Conservation (phyloP, 1,140 invertebrate species). For the Eriocheir sinensis region DNA sequence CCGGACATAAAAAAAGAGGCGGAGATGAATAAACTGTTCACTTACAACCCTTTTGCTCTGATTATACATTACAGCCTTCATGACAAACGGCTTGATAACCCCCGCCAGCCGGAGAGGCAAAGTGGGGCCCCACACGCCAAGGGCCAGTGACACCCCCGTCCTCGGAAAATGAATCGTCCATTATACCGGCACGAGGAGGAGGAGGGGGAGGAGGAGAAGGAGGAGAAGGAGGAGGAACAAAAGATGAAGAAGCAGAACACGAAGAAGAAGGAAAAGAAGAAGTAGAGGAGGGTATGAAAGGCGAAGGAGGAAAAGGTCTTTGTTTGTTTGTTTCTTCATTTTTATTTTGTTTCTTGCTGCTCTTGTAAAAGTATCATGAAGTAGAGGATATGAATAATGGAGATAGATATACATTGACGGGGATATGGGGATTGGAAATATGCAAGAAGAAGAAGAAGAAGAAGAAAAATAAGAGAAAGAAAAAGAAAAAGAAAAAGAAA, state of each 20-base stretch:
- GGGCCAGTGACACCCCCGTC: background rate
- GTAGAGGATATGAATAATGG: too few species aligned
- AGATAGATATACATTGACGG: too few species aligned
- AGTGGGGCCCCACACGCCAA: background rate
- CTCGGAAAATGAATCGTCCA: background rate
- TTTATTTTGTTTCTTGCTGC: too few species aligned
- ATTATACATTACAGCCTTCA: constrained; percentile 24
- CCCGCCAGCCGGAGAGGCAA: background rate
- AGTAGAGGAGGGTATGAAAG: background rate
- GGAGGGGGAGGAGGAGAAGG: too few species aligned
- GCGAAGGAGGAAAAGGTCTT: background rate
- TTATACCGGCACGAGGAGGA: background rate
- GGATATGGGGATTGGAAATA: too few species aligned
- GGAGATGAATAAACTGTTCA: background rate
- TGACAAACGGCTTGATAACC: constrained; percentile 36
- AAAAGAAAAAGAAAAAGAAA: background rate
- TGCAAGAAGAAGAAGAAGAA: background rate
- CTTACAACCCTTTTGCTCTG: background rate
- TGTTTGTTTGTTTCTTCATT: too few species aligned
- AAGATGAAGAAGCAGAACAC: background rate
- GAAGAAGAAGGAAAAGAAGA: background rate
- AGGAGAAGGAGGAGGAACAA: background rate
- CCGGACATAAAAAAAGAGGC: too few species aligned
- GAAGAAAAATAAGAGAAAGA: background rate
- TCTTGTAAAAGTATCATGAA: too few species aligned